Percentiles rank a stretch among this genome's conserved stretches.
Evolutionary conservation across 2,888 invertebrate genomes (phyloP).

Genomic region (Lasioglossum morio): DNA sequence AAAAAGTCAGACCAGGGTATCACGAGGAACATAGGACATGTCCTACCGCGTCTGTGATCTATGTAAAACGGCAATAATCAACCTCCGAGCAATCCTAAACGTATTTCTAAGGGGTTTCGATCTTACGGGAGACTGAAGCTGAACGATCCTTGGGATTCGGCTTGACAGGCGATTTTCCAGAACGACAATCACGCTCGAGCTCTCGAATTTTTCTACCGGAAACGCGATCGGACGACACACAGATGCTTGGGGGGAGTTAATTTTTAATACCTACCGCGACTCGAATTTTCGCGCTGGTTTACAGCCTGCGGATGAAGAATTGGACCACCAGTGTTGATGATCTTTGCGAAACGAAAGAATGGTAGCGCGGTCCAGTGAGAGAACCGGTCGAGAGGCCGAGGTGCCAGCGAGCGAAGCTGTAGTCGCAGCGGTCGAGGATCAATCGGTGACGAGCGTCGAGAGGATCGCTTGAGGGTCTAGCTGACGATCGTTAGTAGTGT

Average conservation of each 20-base stretch:
- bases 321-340: neutral
- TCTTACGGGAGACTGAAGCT: conserved; percentile 1
- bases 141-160: neutral
- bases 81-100: neutral
- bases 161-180: conserved; percentile 2
- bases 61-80: neutral
- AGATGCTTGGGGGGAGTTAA: neutral
- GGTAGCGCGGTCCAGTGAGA: neutral
- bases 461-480: neutral
- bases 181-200: conserved; percentile 28
- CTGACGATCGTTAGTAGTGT: neutral
- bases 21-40: no score
- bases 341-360: neutral
- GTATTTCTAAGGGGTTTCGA: conserved; percentile 14
- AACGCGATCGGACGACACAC: conserved; percentile 63
- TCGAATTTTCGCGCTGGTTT: neutral
- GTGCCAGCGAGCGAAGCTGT: neutral
- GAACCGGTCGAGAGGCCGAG: neutral
- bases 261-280: neutral
- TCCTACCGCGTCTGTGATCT: neutral
- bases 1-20: neutral
- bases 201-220: conserved; percentile 59
- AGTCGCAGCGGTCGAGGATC: neutral
- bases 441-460: neutral
- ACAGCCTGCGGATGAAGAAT: neutral